phyloP scores from a whole-genome alignment of 2,888 invertebrate species.

The Boloria euphrosyne region DNA sequence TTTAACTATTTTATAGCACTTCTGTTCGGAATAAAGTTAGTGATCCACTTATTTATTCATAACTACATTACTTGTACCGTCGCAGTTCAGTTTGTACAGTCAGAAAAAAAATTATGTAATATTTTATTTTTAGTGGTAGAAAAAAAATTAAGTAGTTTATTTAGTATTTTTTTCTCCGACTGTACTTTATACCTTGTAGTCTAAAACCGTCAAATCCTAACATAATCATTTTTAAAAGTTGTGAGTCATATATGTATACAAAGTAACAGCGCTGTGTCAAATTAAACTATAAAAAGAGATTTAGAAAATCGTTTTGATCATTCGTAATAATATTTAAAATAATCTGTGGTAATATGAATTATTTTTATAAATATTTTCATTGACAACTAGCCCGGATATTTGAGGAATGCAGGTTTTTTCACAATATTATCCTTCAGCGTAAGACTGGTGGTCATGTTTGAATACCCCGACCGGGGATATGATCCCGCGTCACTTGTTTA shows the following conservation, averaged over 20 bases:
- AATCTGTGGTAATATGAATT: neutral
- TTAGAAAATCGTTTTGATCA: neutral
- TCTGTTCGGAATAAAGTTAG: neutral
- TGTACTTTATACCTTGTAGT: slow-evolving; percentile 9
- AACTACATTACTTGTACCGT: slow-evolving; percentile 15
- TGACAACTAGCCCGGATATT: too few species aligned
- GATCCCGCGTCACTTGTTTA: too few species aligned
- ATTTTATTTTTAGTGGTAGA: neutral
- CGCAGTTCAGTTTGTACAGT: slow-evolving; percentile 15
- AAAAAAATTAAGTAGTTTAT: neutral
- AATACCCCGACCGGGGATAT: too few species aligned
- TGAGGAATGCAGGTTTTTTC: too few species aligned
- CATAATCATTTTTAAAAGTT: neutral
- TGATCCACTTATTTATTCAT: slow-evolving; percentile 2
- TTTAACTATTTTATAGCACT: neutral
- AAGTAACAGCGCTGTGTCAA: neutral
- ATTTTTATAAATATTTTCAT: neutral
- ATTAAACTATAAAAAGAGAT: neutral
- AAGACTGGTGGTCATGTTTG: too few species aligned
- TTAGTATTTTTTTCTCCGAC: slow-evolving; percentile 13
- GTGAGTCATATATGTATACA: slow-evolving; percentile 1
- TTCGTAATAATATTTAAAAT: neutral
- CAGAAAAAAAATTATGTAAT: neutral
- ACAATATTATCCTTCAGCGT: too few species aligned
- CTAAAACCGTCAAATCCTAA: neutral